A percentile compares a stretch with the other conserved stretches of the same genome.
phyloP scores from a whole-genome alignment of 2,888 invertebrate species.

The Acrobasis suavella region DNA sequence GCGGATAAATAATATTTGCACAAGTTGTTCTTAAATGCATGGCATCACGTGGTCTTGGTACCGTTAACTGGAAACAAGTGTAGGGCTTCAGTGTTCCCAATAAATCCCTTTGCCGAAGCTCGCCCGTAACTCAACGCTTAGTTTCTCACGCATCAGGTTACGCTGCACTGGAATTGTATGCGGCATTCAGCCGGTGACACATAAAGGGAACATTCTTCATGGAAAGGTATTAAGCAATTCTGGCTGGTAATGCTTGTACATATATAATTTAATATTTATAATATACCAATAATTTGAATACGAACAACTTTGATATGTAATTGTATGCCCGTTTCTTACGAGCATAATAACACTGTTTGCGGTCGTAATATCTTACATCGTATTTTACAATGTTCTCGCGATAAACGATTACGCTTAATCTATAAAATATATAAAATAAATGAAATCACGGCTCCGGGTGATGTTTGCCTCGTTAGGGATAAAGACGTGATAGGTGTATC shows the following conservation, averaged over 20 bases:
- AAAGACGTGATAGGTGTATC: no score
- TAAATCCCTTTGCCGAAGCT: conserved; percentile 27
- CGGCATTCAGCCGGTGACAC: neutral
- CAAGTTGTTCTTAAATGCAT: neutral
- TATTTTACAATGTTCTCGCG: conserved; percentile 61
- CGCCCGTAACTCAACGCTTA: conserved; percentile 51
- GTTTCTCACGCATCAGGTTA: conserved; percentile 55
- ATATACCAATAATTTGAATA: no score
- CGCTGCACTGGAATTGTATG: conserved; percentile 22
- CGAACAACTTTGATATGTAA: neutral
- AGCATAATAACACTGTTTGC: conserved; percentile 26
- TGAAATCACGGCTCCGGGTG: no score
- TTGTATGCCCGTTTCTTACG: neutral
- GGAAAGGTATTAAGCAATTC: neutral
- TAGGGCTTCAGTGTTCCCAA: conserved; percentile 23
- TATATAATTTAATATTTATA: no score
- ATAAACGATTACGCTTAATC: conserved; percentile 59
- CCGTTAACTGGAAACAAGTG: conserved; percentile 22
- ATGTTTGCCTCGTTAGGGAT: no score
- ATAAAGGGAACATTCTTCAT: conserved; percentile 6
- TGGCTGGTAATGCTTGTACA: neutral
- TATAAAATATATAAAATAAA: no score
- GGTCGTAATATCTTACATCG: conserved; percentile 46
- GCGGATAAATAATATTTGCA: no score
- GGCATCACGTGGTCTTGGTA: conserved; percentile 18